These are phyloP conservation scores for Altica lythri DNA, from an alignment of 2,888 invertebrate species.

Conservation along the genomic window DNA sequence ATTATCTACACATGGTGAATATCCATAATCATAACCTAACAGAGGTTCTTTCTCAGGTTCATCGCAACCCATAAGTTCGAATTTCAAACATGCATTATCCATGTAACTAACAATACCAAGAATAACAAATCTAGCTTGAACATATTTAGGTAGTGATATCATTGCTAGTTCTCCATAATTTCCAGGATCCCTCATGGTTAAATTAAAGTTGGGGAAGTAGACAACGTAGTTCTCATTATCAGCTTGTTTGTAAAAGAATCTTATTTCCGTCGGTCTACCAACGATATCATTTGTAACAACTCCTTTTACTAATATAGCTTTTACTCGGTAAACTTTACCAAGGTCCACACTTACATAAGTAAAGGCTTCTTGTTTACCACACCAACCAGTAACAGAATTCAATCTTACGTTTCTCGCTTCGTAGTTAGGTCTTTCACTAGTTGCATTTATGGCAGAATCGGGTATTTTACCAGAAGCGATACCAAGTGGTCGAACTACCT, in stretches of 20 bases:
- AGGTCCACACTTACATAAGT: slow-evolving; percentile 95
- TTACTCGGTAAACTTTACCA: slow-evolving; percentile 79
- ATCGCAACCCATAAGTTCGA: slow-evolving; percentile 95
- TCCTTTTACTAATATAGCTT: slow-evolving; percentile 91
- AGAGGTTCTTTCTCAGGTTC: slow-evolving; percentile 80
- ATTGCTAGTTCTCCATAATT: slow-evolving; percentile 96
- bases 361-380: slow-evolving; percentile 95
- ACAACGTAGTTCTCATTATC: slow-evolving; percentile 95
- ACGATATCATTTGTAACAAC: slow-evolving; percentile 95
- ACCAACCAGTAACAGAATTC: slow-evolving; percentile 95
- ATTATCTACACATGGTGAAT: slow-evolving; percentile 94
- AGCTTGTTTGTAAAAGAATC: slow-evolving; percentile 95
- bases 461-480: slow-evolving; percentile 75
- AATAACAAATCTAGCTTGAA: slow-evolving; percentile 92
- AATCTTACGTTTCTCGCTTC: slow-evolving; percentile 87
- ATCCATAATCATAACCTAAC: slow-evolving; percentile 91
- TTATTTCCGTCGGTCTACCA: slow-evolving; percentile 92
- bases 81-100: slow-evolving; percentile 95
- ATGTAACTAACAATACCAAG: slow-evolving; percentile 93
- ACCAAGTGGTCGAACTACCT: slow-evolving; percentile 88
- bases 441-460: slow-evolving; percentile 93
- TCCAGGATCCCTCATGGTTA: slow-evolving; percentile 94
- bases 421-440: slow-evolving; percentile 89
- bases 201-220: slow-evolving; percentile 94
- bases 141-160: slow-evolving; percentile 92